Percentiles rank a stretch among this genome's conserved stretches.
Conservation (phyloP, 2,888 invertebrate species). For the Caenorhabditis parvicauda region DNA sequence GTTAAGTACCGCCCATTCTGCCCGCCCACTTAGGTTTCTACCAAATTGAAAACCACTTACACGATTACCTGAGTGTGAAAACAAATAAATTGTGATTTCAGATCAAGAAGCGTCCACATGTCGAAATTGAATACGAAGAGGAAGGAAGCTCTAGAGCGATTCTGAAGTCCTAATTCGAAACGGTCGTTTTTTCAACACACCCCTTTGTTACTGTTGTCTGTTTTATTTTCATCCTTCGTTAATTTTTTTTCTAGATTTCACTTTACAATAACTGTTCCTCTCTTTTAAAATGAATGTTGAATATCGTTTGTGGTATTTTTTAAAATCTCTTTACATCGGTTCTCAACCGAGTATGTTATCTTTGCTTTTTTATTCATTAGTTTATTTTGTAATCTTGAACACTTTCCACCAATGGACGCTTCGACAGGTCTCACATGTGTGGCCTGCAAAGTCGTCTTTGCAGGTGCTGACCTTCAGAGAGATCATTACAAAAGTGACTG, state of each 20-base stretch:
- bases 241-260: too few species aligned
- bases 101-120: conserved; percentile 35
- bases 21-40: too few species aligned
- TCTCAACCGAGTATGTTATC: not conserved
- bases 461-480: conserved; percentile 78
- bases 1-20: too few species aligned
- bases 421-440: conserved; percentile 75
- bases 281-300: not conserved
- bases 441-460: conserved; percentile 84
- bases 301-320: not conserved
- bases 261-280: too few species aligned
- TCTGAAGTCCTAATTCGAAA: conserved; percentile 21
- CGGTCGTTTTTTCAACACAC: too few species aligned
- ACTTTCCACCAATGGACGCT: conserved; percentile 30
- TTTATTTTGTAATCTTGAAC: too few species aligned
- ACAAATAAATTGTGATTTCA: too few species aligned
- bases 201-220: too few species aligned
- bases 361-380: too few species aligned
- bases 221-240: too few species aligned
- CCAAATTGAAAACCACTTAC: too few species aligned
- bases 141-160: conserved; percentile 35
- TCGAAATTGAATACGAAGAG: conserved; percentile 57
- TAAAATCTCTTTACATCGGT: not conserved
- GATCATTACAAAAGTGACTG: conserved; percentile 94
- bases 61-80: too few species aligned